Conservation (phyloP, 2,888 invertebrate species). For the Calliphora vomitoria region DNA sequence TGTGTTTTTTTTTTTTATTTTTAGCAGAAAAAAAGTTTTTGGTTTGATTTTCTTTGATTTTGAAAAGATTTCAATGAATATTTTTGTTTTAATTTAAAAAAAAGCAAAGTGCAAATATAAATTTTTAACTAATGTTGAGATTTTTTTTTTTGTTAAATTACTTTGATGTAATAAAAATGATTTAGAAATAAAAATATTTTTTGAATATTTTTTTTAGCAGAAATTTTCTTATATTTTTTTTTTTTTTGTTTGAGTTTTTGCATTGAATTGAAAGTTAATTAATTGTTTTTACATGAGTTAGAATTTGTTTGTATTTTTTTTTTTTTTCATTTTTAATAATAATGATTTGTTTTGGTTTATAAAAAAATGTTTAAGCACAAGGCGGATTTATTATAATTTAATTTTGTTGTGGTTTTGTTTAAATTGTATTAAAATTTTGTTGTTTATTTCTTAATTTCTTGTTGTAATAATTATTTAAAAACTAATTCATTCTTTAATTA, state of each 20-base stretch:
- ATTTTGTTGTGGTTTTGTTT: too few relatives aligned
- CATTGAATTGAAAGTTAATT: constrained; percentile 8
- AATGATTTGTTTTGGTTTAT: constrained; percentile 37
- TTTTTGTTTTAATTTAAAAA: constrained; percentile 5
- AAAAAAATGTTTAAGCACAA: constrained; percentile 68
- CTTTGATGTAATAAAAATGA: constrained; percentile 29
- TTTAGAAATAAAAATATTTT: constrained; percentile 5
- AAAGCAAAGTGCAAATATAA: constrained; percentile 69
- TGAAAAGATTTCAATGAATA: constrained; percentile 53
- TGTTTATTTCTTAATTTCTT: constrained; percentile 6
- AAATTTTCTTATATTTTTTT: constrained; percentile 15
- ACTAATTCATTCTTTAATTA: neutral
- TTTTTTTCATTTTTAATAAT: constrained; percentile 25
- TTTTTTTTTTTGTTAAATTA: constrained; percentile 1
- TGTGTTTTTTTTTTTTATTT: constrained; percentile 9
- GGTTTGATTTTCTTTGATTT: constrained; percentile 40
- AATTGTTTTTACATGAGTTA: constrained; percentile 22
- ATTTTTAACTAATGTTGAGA: constrained; percentile 25
- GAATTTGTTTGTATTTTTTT: constrained; percentile 39
- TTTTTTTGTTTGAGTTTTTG: too few relatives aligned
- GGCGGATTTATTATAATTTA: constrained; percentile 55
- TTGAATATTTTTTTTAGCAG: constrained; percentile 33
- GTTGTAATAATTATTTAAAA: constrained; percentile 12
- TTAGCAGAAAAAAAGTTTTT: constrained; percentile 53
- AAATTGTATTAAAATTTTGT: constrained; percentile 60